Evolutionary conservation across 1,140 invertebrate genomes (phyloP), one percentile per base, ranked within the genome.

Genomic region (Centruroides sculpturatus): DNA sequence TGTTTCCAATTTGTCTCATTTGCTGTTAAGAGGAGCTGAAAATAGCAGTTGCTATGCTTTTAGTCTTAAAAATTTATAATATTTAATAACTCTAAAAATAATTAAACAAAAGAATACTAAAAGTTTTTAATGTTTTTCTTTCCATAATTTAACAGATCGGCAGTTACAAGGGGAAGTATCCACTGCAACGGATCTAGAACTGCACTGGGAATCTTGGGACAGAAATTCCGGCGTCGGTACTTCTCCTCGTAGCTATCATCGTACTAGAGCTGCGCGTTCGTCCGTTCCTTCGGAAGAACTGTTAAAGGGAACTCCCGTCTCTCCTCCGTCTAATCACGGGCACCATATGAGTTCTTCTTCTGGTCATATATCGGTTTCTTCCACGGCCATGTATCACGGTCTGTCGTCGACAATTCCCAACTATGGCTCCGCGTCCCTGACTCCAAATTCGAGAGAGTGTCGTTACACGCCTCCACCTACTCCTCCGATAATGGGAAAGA

Each of bases 161-260:
- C 74, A 85, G 47, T 68, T 79, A 56, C 76, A 77, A 64, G 80
- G 81, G 58, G 79, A 81, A 62, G 73, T 75, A 55, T 69, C 63
- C 36, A 74, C 71, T 59, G 75, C 76, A 59, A 76, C 74, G 63
- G 81, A 85, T 60, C 76, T 80, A 68, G 78, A 82, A 64, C 78
- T 96, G 60, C 91, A 89, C 73, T 95, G 92, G 92, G 90, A 92
- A 74, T 92, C 89, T 1, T 94, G 89, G 89, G 88, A 93, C 72
- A 64, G 65, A 66, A 61, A 54, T 50, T 64, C 56, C 61, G 66
- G 65, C 69, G 77, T 76, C 60, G 74, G 79, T 35, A 73, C 79
- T 23, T 85, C 82, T 0, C 82, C 83, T 10, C 72, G 82, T n/a
- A 74, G 76, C 13, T 55, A 63, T 23, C 70, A 70, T 56, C 73